Conservation (phyloP, 2,113 vertebrate genomes). For the Notothenia coriiceps region DNA sequence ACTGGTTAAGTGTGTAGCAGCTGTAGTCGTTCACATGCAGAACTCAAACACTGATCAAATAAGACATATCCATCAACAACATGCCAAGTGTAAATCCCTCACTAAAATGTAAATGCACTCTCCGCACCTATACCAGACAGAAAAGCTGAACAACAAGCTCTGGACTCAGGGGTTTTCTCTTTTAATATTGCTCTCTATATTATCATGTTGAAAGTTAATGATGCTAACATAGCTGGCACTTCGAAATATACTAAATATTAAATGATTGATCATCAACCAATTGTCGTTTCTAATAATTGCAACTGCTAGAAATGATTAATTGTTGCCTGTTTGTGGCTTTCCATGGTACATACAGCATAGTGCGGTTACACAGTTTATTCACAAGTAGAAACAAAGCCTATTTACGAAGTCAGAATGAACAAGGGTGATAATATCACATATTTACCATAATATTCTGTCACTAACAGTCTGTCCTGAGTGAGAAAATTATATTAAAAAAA, state of each 20-base stretch:
- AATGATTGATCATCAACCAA: slow-evolving; percentile 32
- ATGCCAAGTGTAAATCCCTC: slow-evolving; percentile 11
- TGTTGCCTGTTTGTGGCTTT: background rate
- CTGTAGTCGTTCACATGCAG: background rate
- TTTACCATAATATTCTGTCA: background rate
- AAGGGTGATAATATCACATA: background rate
- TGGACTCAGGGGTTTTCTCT: background rate
- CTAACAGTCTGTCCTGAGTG: background rate
- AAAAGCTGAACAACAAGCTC: background rate
- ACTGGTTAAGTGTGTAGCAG: background rate
- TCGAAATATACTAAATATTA: slow-evolving; percentile 1
- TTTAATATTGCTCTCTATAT: slow-evolving; percentile 5
- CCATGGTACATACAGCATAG: background rate
- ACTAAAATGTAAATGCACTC: slow-evolving; percentile 17
- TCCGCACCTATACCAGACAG: background rate
- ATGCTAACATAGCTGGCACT: slow-evolving; percentile 20
- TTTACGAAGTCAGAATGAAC: background rate
- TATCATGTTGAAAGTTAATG: slow-evolving; percentile 15
- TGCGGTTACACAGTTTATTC: background rate
- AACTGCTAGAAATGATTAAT: slow-evolving; percentile 2
- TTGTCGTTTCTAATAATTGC: slow-evolving; percentile 26
- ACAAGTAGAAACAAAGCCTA: background rate
- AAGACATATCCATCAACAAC: slow-evolving; percentile 26
- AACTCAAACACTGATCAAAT: slow-evolving; percentile 6
- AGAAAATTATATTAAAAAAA: background rate